Percentiles rank a stretch among this genome's conserved stretches.
These are phyloP conservation scores for Varanus komodoensis DNA, from an alignment of 2,113 vertebrate genomes.

Conservation along the genomic window DNA sequence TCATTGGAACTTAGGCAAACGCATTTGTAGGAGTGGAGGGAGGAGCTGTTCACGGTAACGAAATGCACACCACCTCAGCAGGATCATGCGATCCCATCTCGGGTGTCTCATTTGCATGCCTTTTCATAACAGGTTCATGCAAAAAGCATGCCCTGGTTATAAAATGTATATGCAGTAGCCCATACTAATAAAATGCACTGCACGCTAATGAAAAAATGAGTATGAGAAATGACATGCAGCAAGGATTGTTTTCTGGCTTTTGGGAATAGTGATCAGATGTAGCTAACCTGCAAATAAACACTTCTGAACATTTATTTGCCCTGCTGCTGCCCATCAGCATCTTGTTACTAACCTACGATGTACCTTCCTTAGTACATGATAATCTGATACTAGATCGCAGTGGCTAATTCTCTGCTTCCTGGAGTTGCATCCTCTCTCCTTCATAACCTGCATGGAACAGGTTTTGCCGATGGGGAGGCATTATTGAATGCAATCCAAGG, in stretches of 20 bases:
- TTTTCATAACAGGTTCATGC: not conserved
- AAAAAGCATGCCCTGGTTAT: not conserved
- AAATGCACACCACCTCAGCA: not conserved
- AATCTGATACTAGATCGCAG: not conserved
- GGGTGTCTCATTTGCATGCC: not conserved
- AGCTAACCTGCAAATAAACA: slow-evolving; percentile 1
- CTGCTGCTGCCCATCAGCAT: not conserved
- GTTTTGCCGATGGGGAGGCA: too few species aligned
- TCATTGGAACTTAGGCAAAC: not conserved
- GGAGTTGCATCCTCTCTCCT: not conserved
- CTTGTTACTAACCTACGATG: not conserved
- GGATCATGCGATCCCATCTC: not conserved
- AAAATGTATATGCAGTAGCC: not conserved
- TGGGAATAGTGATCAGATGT: slow-evolving; percentile 16
- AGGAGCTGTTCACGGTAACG: too few species aligned
- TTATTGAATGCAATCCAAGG: not conserved
- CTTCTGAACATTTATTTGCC: slow-evolving; percentile 18
- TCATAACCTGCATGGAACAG: not conserved
- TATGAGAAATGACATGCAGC: not conserved
- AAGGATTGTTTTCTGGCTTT: not conserved
- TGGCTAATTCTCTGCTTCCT: not conserved
- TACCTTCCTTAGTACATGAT: not conserved
- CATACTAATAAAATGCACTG: not conserved
- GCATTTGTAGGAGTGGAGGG: not conserved
- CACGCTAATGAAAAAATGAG: not conserved